Conservation (phyloP, 2,888 invertebrate genomes). For the Hedychridium roseum region DNA sequence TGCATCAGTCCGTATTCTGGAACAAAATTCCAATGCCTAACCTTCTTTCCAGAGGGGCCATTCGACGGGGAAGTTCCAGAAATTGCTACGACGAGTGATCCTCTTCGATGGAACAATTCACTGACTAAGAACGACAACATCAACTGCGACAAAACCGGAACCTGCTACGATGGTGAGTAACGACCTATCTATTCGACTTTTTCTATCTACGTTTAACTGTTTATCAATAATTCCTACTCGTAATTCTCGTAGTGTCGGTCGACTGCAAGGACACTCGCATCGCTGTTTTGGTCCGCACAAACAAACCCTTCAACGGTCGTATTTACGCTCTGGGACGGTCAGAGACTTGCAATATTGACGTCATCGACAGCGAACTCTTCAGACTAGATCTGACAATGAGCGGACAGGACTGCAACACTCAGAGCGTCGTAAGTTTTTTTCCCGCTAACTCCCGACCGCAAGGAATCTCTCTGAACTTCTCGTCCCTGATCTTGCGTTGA, state of each 20-base stretch:
- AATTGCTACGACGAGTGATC: slow-evolving; percentile 81
- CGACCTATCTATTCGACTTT: neutral
- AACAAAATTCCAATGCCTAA: neutral
- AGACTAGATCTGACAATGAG: slow-evolving; percentile 91
- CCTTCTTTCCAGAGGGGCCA: slow-evolving; percentile 62
- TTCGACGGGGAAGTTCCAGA: slow-evolving; percentile 75
- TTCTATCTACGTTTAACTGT: too few species aligned
- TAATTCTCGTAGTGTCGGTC: slow-evolving; percentile 78
- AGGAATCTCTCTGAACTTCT: too few species aligned
- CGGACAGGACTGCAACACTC: slow-evolving; percentile 95
- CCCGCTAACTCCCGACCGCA: too few species aligned
- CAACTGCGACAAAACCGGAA: slow-evolving; percentile 93
- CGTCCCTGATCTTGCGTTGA: too few species aligned
- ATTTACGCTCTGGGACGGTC: slow-evolving; percentile 93
- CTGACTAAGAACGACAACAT: slow-evolving; percentile 75
- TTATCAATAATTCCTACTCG: neutral
- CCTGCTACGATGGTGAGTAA: slow-evolving; percentile 88
- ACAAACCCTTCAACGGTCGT: slow-evolving; percentile 93
- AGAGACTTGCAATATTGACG: slow-evolving; percentile 94
- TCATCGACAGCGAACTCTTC: slow-evolving; percentile 91
- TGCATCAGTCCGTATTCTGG: too few species aligned
- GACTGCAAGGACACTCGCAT: slow-evolving; percentile 95
- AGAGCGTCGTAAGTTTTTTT: slow-evolving; percentile 86
- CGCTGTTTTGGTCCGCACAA: slow-evolving; percentile 90
- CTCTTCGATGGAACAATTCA: slow-evolving; percentile 78